Conservation (phyloP, 2,888 invertebrate genomes). For the Philaethria dido region DNA sequence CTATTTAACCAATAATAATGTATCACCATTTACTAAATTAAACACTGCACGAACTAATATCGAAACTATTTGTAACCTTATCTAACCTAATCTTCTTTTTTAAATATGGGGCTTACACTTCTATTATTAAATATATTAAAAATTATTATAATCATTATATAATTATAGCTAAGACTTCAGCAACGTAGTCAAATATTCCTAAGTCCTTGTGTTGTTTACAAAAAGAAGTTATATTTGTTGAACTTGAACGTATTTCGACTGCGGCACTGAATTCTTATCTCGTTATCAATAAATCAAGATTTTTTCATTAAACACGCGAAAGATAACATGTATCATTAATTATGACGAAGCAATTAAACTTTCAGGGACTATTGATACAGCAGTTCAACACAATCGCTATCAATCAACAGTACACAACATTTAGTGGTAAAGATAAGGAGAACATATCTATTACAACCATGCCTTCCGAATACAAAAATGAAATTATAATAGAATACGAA, state of each 20-base stretch:
- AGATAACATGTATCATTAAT: slow-evolving; percentile 23
- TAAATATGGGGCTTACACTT: slow-evolving; percentile 18
- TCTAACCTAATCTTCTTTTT: slow-evolving; percentile 14
- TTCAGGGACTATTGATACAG: slow-evolving; percentile 80
- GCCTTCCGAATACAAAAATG: slow-evolving; percentile 58
- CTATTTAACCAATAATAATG: slow-evolving; percentile 32
- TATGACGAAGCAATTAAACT: slow-evolving; percentile 42
- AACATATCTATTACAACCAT: slow-evolving; percentile 64
- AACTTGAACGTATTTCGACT: neutral
- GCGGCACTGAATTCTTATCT: slow-evolving; percentile 28
- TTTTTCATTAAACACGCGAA: neutral
- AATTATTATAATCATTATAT: neutral
- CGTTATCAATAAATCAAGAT: slow-evolving; percentile 9
- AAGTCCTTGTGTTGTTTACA: neutral
- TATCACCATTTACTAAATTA: slow-evolving; percentile 32
- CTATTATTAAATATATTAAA: slow-evolving; percentile 13
- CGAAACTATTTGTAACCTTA: slow-evolving; percentile 13
- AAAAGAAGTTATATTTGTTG: neutral
- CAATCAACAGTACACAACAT: slow-evolving; percentile 71
- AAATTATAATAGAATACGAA: slow-evolving; percentile 75
- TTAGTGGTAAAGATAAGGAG: slow-evolving; percentile 59
- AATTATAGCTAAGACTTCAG: slow-evolving; percentile 9
- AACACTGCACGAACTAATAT: slow-evolving; percentile 33
- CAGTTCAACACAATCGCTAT: slow-evolving; percentile 76
- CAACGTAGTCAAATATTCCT: slow-evolving; percentile 2